Conservation (phyloP, 2,797 vertebrate species). For the Falco rusticolus region DNA sequence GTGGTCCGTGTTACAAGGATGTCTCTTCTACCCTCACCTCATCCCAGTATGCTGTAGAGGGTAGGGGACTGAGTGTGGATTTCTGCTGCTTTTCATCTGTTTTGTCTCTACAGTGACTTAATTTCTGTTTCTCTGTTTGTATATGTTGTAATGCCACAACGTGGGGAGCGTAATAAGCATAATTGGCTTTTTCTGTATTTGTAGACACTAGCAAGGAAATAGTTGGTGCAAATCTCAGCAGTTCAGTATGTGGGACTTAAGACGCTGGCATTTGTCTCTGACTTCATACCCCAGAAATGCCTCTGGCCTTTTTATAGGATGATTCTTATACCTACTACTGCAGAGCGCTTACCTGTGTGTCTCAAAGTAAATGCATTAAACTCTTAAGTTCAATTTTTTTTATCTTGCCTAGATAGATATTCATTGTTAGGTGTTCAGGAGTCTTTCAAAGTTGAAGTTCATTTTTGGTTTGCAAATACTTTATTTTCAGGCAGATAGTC, state of each 20-base stretch:
- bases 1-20: background rate
- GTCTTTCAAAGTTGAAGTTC: background rate
- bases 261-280: background rate
- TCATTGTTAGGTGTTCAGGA: background rate
- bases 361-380: background rate
- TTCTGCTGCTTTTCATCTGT: background rate
- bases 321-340: background rate
- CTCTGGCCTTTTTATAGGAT: background rate
- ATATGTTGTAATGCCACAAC: background rate
- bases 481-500: constrained; percentile 14
- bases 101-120: background rate
- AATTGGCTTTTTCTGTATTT: background rate
- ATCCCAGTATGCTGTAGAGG: background rate
- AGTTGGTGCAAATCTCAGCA: background rate
- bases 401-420: background rate
- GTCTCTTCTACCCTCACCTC: background rate
- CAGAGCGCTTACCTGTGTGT: background rate
- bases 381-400: background rate
- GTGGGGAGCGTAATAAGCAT: background rate
- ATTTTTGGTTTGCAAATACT: background rate
- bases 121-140: background rate
- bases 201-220: background rate
- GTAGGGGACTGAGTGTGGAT: background rate
- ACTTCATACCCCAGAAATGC: background rate
- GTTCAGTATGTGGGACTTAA: background rate